Conservation (phyloP, 2,888 invertebrate species). For the Cosmia trapezina region DNA sequence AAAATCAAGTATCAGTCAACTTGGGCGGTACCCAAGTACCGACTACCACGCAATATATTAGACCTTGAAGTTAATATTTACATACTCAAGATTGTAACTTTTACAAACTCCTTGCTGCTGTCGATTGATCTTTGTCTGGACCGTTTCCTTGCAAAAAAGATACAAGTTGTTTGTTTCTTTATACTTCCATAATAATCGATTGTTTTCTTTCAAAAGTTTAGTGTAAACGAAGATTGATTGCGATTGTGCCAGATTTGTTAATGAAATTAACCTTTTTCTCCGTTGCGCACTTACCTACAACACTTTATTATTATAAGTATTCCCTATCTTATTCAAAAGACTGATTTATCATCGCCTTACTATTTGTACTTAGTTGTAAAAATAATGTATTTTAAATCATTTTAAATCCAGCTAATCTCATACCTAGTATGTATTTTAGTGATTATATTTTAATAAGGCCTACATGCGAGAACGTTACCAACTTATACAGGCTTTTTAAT, state of each 20-base stretch:
- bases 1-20: neutral
- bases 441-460: neutral
- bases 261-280: neutral
- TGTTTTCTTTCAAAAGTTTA: neutral
- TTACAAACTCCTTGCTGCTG: too few relatives aligned
- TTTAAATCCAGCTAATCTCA: slow-evolving; percentile 35
- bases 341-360: slow-evolving; percentile 42
- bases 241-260: neutral
- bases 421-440: neutral
- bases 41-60: neutral
- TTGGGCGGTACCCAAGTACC: too few relatives aligned
- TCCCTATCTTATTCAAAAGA: slow-evolving; percentile 46
- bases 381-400: slow-evolving; percentile 15
- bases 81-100: too few relatives aligned
- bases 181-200: neutral
- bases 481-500: neutral
- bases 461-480: slow-evolving; percentile 5
- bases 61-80: too few relatives aligned
- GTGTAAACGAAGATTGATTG: neutral
- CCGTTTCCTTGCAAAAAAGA: neutral
- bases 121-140: neutral
- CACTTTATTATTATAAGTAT: neutral
- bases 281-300: neutral
- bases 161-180: neutral
- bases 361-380: slow-evolving; percentile 45